phyloP scores from a whole-genome alignment of 1,140 invertebrate species.

The Drosophila kohkoa region DNA sequence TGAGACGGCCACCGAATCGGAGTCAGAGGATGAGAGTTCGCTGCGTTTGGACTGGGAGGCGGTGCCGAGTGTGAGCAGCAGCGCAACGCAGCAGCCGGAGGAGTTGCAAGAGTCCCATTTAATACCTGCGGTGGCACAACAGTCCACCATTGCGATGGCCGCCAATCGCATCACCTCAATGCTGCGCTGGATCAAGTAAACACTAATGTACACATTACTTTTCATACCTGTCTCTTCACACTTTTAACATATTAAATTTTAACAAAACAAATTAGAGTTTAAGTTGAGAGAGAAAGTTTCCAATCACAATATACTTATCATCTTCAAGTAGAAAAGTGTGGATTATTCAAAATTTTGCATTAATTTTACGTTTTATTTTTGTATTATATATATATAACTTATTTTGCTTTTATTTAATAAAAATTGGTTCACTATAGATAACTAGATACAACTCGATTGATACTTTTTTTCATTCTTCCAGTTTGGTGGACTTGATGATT shows the following conservation, averaged over 20 bases:
- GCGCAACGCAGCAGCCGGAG: constrained; percentile 64
- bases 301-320: constrained; percentile 2
- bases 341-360: neutral
- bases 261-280: constrained; percentile 17
- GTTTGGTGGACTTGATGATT: constrained; percentile 48
- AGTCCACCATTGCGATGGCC: constrained; percentile 88
- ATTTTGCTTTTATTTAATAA: constrained; percentile 76
- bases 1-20: constrained; percentile 88
- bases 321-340: neutral
- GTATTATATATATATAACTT: constrained; percentile 76
- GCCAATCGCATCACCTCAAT: constrained; percentile 88
- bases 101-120: constrained; percentile 60
- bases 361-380: constrained; percentile 33
- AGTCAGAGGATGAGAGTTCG: constrained; percentile 89
- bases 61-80: constrained; percentile 85
- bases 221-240: constrained; percentile 8
- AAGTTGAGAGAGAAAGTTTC: constrained; percentile 4
- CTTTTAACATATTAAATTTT: constrained; percentile 4
- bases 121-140: constrained; percentile 86
- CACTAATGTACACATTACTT: neutral
- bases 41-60: constrained; percentile 89
- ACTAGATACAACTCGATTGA: constrained; percentile 65
- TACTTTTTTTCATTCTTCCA: constrained; percentile 37
- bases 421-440: constrained; percentile 78
- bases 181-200: constrained; percentile 86